Evolutionary conservation across 2,888 invertebrate genomes (phyloP), one percentile per base, ranked within the genome.

Genomic region (Eupithecia exiguata): DNA sequence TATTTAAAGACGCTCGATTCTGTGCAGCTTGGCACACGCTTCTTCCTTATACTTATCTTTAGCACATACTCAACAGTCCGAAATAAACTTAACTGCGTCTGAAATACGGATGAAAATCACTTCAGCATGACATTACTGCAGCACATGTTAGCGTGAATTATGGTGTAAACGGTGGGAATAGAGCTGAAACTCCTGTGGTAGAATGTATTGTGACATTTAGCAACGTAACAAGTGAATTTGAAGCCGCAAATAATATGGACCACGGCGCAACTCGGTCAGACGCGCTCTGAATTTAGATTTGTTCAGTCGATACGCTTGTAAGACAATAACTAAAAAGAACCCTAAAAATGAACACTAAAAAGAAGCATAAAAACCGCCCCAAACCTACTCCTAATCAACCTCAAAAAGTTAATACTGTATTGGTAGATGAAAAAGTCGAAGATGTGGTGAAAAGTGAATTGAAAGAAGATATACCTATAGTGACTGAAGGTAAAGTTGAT

Each of bases 241-340:
- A 84, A 81, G 87, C 90, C 89, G 82, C 88, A 88, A 90, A 92
- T 91, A 91, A 87, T 89, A 87, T 83, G 83, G 86, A 82, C 83
- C 86, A 85, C 77, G 77, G 74, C 72, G 88, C 86, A 90, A 89
- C 87, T 88, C 90, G 88, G 89, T 89, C 92, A 93, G 92, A 91
- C 82, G 84, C 79, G 83, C 84, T 84, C 89, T 89, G 90, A 84
- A 88, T 88, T 91, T 92, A 90, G 89, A 88, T 83, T 84, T 82
- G 91, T 77, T 77, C 87, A 86, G 91, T 87, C 88, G 88, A 68
- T 21, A 69, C 49, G 65, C 67, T 80, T 77, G 35, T 36, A 36
- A 77, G 76, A 78, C 80, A 81, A 80, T 77, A 79, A 70, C 78
- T 77, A 77, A 78, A 65, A 82, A n/a, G 4, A 53, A 21, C 4